Evolutionary conservation across 2,797 vertebrate genomes (phyloP).

Genomic region (Otus scops): DNA sequence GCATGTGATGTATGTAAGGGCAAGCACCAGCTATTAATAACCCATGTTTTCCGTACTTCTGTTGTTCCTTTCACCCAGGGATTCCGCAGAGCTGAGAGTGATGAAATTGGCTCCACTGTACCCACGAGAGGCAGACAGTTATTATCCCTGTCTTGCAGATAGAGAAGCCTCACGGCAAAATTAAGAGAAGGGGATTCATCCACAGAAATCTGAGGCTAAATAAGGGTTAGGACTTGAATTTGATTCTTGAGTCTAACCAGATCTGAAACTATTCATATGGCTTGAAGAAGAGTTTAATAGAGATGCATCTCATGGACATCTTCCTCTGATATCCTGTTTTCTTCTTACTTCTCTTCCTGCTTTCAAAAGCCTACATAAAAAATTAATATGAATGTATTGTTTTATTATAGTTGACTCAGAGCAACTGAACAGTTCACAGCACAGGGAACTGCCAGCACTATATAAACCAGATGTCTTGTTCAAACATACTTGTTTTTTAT

Average conservation of each 20-base stretch:
- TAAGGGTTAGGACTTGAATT: neutral
- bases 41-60: conserved; percentile 24
- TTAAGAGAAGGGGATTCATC: neutral
- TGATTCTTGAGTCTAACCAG: neutral
- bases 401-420: conserved; percentile 43
- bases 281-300: neutral
- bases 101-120: neutral
- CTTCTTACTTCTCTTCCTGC: conserved; percentile 1
- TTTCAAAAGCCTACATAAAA: conserved; percentile 35
- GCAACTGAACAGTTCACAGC: neutral
- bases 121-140: neutral
- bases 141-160: neutral
- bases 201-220: neutral
- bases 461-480: conserved; percentile 25
- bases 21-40: conserved; percentile 56
- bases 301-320: neutral
- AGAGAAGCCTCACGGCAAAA: neutral
- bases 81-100: conserved; percentile 37
- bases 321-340: neutral
- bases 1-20: conserved; percentile 35
- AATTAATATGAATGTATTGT: conserved; percentile 38
- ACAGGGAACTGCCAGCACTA: conserved; percentile 2
- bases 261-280: neutral
- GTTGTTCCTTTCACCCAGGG: conserved; percentile 30
- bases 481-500: neutral